Base-by-base conservation (phyloP, 1,140 invertebrate genomes). In the Nilaparvata lugens region DNA sequence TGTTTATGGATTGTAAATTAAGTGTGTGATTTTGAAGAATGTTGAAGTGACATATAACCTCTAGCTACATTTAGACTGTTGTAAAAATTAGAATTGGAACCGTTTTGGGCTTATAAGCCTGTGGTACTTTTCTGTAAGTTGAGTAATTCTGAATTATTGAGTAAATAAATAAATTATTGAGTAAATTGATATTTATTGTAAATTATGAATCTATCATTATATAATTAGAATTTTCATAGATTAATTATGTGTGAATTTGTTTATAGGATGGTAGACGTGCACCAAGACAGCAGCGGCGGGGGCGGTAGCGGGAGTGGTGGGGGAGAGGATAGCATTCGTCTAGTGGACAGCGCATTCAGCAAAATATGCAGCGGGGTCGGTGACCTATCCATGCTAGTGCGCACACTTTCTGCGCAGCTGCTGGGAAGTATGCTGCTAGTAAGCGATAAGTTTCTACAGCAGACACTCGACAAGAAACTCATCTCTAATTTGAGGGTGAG, bases 301-400 rank as follows among this genome's bases (percentile, higher is more conserved):
- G 89, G 56, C 76, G 80, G 5, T 70, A 2, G 25, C 19, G 28
- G 69, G 87, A 85, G 66, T 76, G 83, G 25, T 28, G 25, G 3
- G 25, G 3, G 84, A 56, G 86, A 88, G 63, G 83, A 83, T 62
- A 85, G 88, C 40, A 83, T 92, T 57, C 81, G 94, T 13, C 77
- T 99, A 64, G 87, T 94, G 21, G 97, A 99, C 74, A 94, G 97
- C 75, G 95, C 94, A 0, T 99, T 99, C 80, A 89, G 89, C 23
- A 90, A 94, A 75, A 87, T 98, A 23, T 99, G 96, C 71, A 87
- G 89, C 66, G 83, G 91, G 9, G 86, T 98, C 43, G 96, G 93
- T 68, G 96, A 98, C 75, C 78, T 95, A n/a, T 93, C 86, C 7
- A 86, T 91, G 72, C 81, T 83, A 59, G 91, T 95, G 9, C 79